phyloP scores from a whole-genome alignment of 2,888 invertebrate genomes.

The Agriotes lineatus region DNA sequence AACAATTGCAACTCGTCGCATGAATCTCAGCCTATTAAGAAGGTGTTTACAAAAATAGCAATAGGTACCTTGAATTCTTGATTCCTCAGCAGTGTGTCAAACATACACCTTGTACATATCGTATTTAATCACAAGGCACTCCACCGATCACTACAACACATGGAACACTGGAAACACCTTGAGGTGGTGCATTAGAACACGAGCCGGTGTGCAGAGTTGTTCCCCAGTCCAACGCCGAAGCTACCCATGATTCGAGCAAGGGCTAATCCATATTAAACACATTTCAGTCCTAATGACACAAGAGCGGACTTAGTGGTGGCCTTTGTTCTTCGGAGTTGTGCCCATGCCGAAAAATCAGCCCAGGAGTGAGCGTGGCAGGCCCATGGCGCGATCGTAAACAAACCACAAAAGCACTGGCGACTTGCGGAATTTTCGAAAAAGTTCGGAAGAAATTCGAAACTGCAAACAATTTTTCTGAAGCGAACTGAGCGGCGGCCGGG shows the following conservation, averaged over 20 bases:
- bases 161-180: conserved; percentile 36
- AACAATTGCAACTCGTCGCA: too few species aligned
- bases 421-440: neutral
- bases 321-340: conserved; percentile 12
- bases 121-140: conserved; percentile 37
- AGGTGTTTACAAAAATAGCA: conserved; percentile 11
- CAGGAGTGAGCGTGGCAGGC: neutral
- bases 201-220: conserved; percentile 12
- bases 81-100: conserved; percentile 36
- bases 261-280: conserved; percentile 38
- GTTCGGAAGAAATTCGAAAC: neutral
- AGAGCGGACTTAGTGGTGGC: conserved; percentile 20
- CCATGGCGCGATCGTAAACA: conserved; percentile 4
- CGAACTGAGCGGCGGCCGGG: neutral
- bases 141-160: conserved; percentile 40
- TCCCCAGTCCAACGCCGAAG: conserved; percentile 6
- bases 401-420: neutral
- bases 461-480: neutral
- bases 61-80: conserved; percentile 37
- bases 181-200: conserved; percentile 19
- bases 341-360: conserved; percentile 6
- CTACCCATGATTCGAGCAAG: conserved; percentile 37
- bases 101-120: conserved; percentile 40
- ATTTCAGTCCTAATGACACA: conserved; percentile 26
- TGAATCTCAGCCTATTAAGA: too few species aligned